Evolutionary conservation across 2,797 vertebrate genomes (phyloP).

Genomic region (Eulemur albifrons): DNA sequence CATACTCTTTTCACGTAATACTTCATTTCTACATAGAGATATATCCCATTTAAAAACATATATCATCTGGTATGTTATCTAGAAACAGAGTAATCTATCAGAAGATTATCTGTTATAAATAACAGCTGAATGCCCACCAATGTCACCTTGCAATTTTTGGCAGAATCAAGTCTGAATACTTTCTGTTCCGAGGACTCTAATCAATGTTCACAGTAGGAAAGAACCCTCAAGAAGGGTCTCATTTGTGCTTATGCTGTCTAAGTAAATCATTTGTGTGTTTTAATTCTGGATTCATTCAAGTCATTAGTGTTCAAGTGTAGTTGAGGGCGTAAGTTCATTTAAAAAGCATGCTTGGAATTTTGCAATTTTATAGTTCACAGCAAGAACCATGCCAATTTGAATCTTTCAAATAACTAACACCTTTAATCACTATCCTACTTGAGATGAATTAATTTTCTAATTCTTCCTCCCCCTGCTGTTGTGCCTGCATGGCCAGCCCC

Average conservation of each 20-base stretch:
- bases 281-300: neutral
- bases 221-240: neutral
- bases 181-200: neutral
- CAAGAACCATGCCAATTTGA: neutral
- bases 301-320: neutral
- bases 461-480: neutral
- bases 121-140: neutral
- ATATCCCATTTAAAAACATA: neutral
- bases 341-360: constrained; percentile 7
- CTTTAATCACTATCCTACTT: neutral
- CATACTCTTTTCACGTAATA: neutral
- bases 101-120: neutral
- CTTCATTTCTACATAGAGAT: neutral
- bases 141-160: neutral
- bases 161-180: neutral
- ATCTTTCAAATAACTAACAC: neutral
- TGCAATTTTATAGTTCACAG: neutral
- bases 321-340: neutral
- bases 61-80: neutral
- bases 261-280: neutral
- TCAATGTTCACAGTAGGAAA: neutral
- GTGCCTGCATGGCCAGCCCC: neutral
- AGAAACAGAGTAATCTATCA: neutral
- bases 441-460: neutral
- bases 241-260: neutral